Evolutionary conservation across 1,140 invertebrate genomes (phyloP), one percentile per base, ranked within the genome.

Genomic region (Drosophila arizonae): DNA sequence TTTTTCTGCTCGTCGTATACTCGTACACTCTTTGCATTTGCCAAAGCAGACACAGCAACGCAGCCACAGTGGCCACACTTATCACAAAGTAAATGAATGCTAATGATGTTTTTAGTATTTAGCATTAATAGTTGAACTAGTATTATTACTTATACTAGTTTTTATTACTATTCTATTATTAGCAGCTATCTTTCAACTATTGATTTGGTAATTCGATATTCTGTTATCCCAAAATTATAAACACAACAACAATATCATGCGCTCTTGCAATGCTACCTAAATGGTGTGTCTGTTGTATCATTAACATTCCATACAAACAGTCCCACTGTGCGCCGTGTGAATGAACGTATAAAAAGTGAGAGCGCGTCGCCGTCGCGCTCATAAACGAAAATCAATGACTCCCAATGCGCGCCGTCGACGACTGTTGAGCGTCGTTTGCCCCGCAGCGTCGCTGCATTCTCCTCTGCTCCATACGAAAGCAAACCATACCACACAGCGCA

Each of bases 361-460:
- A 87, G 82, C 77, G 68, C 67, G 55, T 72, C 65, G 74, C 41
- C 66, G 67, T 84, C 55, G 72, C 68, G 73, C 76, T 87, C 84
- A 88, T 87, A 87, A 87, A 87, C 82, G 82, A 87, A 87, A 87
- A 87, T 87, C 82, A 87, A 87, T 87, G 82, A 87, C 79, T 87
- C 84, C 84, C 79, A 88, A 86, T 88, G 66, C 81, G 61, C 62
- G 57, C 46, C 71, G 41, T 28, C 55, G 56, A 39, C 55, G 56
- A 68, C 48, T 60, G 64, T 60, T 57, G 21, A 67, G 52, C 58
- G 45, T 45, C 36, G 51, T 57, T 56, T 67, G 57, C 72, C 30
- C 52, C 41, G 43, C 41, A 39, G 13, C 43, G 13, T 30, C 33
- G 21, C 45, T 17, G 4, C 62, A 24, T 39, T 1, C 39, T 15